These are phyloP conservation scores for Eledone cirrhosa DNA, from an alignment of 2,888 invertebrate species.

Conservation along the genomic window DNA sequence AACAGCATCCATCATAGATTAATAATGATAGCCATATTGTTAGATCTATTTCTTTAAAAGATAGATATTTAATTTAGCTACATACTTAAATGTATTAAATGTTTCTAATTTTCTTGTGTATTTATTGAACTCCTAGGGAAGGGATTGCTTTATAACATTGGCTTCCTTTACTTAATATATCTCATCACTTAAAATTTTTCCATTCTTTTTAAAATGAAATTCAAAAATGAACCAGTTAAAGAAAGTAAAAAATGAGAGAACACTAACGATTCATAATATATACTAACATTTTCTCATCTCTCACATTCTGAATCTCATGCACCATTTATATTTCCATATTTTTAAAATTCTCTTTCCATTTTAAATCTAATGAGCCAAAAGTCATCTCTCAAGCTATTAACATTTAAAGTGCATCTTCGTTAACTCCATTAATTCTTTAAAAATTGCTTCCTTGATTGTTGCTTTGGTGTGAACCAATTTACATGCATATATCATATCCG, in stretches of 20 bases:
- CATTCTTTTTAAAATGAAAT: neutral
- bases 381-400: neutral
- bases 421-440: no score
- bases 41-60: neutral
- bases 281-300: no score
- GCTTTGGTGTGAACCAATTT: conserved; percentile 24
- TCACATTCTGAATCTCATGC: neutral
- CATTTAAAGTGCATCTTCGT: no score
- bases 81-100: neutral
- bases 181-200: neutral
- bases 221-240: no score
- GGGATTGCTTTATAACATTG: neutral
- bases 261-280: no score
- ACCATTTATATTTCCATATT: conserved; percentile 18
- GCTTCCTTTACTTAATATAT: neutral
- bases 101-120: neutral
- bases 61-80: conserved; percentile 4
- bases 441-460: conserved; percentile 14
- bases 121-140: neutral
- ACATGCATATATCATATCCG: neutral
- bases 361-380: neutral
- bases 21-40: neutral
- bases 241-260: no score
- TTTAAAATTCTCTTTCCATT: neutral
- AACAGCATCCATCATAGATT: conserved; percentile 17